Evolutionary conservation across 2,888 invertebrate species (phyloP), one percentile per base, ranked within the genome.

Genomic region (Carcina quercana): DNA sequence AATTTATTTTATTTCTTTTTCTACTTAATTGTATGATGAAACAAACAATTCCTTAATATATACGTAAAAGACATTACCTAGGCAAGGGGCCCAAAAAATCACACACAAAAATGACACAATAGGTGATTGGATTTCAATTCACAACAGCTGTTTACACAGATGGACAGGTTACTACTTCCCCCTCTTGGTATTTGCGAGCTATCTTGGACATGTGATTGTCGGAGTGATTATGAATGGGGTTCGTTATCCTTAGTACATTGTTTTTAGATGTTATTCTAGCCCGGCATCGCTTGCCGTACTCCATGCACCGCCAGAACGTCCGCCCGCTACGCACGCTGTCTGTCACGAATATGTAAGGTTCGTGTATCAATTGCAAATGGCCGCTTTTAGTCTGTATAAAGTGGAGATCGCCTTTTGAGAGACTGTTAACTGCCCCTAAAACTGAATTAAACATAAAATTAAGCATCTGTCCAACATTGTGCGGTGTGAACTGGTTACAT

Each of bases 221-320:
- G 15, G 48, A 24, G 36, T 83, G 83, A 40, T 83, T 83, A 39
- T 83, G 83, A 12, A 82, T 62, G 2, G 80, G 72, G 37, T 83
- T 83, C n/a, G 83, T 83, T 40, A 83, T 69, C 38, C 67, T 62
- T 20, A 83, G 45, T 5, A 79, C 52, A 46, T 83, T 83, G 47
- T 82, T 76, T 54, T 83, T 83, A 6, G 83, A 83, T 2, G 83
- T 83, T 36, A 83, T 83, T 37, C 83, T 63, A 6, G 83, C 83
- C n/a, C 83, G 69, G 50, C 83, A 83, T 25, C 80, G 66, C 45
- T 74, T 80, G 11, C 80, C 76, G 38, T 83, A 83, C 39, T 83
- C 83, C 78, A 82, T 79, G 45, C 85, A 85, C 26, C 82, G 59
- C 85, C 85, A 85, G 46, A 84, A 82, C 3, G 84, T 84, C 27